Base-by-base conservation (phyloP, 2,113 vertebrate species). In the Cettia cetti region DNA sequence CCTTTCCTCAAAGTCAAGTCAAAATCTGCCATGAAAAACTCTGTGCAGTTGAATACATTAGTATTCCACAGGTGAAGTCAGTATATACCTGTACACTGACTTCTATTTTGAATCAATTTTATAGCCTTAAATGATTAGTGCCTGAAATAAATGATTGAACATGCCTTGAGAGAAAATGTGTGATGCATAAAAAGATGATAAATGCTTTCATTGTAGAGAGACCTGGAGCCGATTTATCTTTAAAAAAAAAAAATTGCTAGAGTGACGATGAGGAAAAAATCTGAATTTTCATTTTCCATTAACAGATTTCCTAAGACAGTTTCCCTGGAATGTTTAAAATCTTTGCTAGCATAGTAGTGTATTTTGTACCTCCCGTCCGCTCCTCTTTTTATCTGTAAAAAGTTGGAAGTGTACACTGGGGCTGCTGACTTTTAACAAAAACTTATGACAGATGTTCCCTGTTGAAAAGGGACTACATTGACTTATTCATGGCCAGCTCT, bases 81-180 rank as follows among this genome's bases (percentile, higher is more conserved):
- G 76, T 68, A 71, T 72, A 89, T 70, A 90, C 77, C 57, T 96
- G 74, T 95, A 75, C 18, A 20, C 69, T 95, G 93, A 90, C 66
- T 95, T 94, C 92, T 95, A 87, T 93, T 97, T 97, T 95, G 91
- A 97, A 97, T 95, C 85, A 92, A 74, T 96, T 97, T 97, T 92
- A 90, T 77, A 91, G 86, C 47, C 82, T 95, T 96, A 97, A 97
- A 96, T 97, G 84, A 96, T 91, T 95, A 95, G 93, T 63, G 15
- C 74, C 96, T 95, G 88, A 97, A 96, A 95, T 95, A 95, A 97
- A 95, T 96, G 79, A 95, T 93, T 95, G 91, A 96, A 53, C 96
- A 93, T 86, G 77, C 69, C 79, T 94, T 81, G 42, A 82, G 93
- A 96, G 82, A 95, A 97, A 94, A 92, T 86, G 44, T 60, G 77